Percentiles rank a stretch among this genome's conserved stretches.
These are phyloP conservation scores for Apocrypta bakeri DNA, from an alignment of 1,140 invertebrate genomes.

Conservation along the genomic window DNA sequence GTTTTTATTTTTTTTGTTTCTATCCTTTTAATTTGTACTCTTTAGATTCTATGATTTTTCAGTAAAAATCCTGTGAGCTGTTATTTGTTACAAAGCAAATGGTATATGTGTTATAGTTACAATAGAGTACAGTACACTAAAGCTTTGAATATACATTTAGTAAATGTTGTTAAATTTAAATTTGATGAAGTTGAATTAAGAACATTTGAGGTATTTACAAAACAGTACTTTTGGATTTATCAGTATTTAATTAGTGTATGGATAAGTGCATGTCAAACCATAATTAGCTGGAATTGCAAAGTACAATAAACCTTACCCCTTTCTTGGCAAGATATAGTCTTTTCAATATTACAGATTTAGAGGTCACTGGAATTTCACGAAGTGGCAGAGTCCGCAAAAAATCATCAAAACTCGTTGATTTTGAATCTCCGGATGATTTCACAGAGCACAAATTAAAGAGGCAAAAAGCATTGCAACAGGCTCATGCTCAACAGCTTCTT, in stretches of 20 bases:
- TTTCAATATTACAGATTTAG: conserved; percentile 78
- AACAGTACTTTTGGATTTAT: not conserved
- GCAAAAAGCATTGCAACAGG: conserved; percentile 68
- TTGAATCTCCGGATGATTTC: conserved; percentile 89
- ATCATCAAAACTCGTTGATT: conserved; percentile 94
- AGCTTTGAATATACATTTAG: not conserved
- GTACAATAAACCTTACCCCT: conserved; percentile 55
- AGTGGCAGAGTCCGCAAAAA: conserved; percentile 94
- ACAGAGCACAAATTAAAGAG: conserved; percentile 72
- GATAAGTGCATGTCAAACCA: conserved; percentile 9
- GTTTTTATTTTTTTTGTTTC: not conserved
- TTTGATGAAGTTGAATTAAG: not conserved
- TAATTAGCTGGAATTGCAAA: conserved; percentile 13
- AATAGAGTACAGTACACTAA: not conserved
- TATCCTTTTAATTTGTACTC: not conserved
- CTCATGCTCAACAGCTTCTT: conserved; percentile 68
- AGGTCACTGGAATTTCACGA: conserved; percentile 88
- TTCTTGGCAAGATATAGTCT: conserved; percentile 69
- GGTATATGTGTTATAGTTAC: not conserved
- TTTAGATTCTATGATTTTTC: not conserved
- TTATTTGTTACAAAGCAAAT: not conserved
- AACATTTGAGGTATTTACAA: not conserved
- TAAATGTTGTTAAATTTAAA: not conserved
- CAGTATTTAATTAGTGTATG: not conserved
- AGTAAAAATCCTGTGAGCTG: not conserved